Evolutionary conservation across 2,888 invertebrate species (phyloP).

Genomic region (Cephus nigrinus): DNA sequence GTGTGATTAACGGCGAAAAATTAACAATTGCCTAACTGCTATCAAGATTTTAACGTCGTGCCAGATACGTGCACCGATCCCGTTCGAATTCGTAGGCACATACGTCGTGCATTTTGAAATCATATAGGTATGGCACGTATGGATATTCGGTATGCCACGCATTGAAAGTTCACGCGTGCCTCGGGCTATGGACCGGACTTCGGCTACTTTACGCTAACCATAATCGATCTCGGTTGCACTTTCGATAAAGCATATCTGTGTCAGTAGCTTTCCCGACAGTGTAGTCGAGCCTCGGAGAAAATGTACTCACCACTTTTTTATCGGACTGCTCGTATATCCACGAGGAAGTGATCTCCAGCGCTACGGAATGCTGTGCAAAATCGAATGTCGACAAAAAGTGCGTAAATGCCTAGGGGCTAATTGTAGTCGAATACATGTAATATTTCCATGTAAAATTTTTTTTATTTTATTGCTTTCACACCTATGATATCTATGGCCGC

Average conservation of each 20-base stretch:
- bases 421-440: not conserved
- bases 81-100: not conserved
- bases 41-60: not conserved
- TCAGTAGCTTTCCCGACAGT: constrained; percentile 4
- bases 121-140: not conserved
- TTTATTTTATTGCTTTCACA: not conserved
- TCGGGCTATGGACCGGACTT: constrained; percentile 7
- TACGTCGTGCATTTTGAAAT: not conserved
- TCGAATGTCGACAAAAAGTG: not conserved
- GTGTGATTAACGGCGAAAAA: constrained; percentile 3
- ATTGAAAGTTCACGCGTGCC: constrained; percentile 21
- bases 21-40: not conserved
- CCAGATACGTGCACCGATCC: not conserved
- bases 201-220: constrained; percentile 14
- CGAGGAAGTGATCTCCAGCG: not conserved
- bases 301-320: constrained; percentile 2
- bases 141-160: not conserved
- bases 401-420: not conserved
- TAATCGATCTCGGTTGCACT: not conserved
- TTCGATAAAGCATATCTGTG: constrained; percentile 4
- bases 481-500: not conserved
- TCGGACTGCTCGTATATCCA: not conserved
- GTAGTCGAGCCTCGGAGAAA: constrained; percentile 1
- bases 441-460: not conserved
- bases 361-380: not conserved